Conservation (phyloP, 2,113 vertebrate species). For the Xyliphius kryptos region DNA sequence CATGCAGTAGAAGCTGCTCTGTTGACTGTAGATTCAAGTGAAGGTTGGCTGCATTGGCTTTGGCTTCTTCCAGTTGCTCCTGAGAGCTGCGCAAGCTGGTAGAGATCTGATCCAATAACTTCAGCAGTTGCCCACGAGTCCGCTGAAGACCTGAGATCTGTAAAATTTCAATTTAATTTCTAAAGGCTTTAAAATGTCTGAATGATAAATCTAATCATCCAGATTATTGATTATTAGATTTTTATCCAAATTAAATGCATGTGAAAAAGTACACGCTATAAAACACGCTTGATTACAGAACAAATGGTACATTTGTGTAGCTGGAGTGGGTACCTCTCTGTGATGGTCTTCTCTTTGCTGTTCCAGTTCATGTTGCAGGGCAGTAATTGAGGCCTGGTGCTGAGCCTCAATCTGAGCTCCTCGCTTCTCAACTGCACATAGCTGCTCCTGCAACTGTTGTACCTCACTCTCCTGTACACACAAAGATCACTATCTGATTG, state of each 20-base stretch:
- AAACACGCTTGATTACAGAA: no score
- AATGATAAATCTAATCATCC: no score
- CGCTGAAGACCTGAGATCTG: conserved; percentile 64
- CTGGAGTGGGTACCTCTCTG: conserved; percentile 52
- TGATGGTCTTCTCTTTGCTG: conserved; percentile 57
- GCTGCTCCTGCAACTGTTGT: conserved; percentile 47
- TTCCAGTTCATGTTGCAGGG: conserved; percentile 64
- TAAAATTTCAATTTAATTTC: no score
- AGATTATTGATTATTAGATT: no score
- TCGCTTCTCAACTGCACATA: conserved; percentile 63
- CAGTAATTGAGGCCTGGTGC: conserved; percentile 57
- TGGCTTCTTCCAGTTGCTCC: conserved; percentile 57
- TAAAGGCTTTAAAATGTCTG: no score
- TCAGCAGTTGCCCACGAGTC: conserved; percentile 64
- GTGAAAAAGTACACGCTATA: no score
- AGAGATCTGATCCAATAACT: conserved; percentile 64
- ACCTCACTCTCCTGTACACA: conserved; percentile 48
- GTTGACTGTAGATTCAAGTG: conserved; percentile 64
- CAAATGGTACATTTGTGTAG: no score
- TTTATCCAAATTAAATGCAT: no score
- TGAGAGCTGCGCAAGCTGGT: conserved; percentile 65
- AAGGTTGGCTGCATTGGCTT: conserved; percentile 55
- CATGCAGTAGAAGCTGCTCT: conserved; percentile 62
- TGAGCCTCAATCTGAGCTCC: conserved; percentile 62
- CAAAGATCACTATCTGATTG: no score